Evolutionary conservation across 2,113 vertebrate species (phyloP), one percentile per base, ranked within the genome.

Genomic region (Antennarius striatus): DNA sequence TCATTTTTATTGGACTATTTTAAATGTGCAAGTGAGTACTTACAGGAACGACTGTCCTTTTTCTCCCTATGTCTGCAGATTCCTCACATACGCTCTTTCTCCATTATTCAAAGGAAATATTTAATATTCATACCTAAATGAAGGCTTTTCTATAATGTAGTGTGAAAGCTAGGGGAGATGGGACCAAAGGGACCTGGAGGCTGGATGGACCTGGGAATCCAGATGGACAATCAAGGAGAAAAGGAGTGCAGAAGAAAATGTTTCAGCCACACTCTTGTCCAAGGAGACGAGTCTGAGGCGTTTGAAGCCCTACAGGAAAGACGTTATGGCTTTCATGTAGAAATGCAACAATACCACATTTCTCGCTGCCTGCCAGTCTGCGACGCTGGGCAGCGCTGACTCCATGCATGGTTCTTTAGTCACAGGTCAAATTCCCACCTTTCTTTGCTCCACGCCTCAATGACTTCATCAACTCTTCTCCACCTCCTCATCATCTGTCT

Each of bases 111-210:
- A 52, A 70, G 71, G 79, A 59, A 79, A 78, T 70, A 91, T 91
- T 71, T 86, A 90, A 91, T 89, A 90, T 91, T 91, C 87, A 91
- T 89, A 89, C 82, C 81, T 85, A 88, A 87, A 88, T 89, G 87
- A 90, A 89, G 86, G 84, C 86, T 88, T 73, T 81, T 88, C 79
- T 57, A 89, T 87, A 90, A 90, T 90, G 87, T 86, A 91, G 77
- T 76, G 71, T 81, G 81, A 76, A 81, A 78, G 68, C 74, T 36
- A 54, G 64, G 39, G 49, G 52, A 68, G 67, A 73, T 43, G 74
- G 62, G 75, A 75, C 50, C 30, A 52, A 39, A 82, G 75, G 84
- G 84, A 83, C 79, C 63, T 64, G 71, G 46, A 73, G 59, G 64
- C 61, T 51, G 39, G 52, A 45, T 59, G 75, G 36, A 47, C 39